Evolutionary conservation across 2,888 invertebrate genomes (phyloP).

Genomic region (Synergus umbraculus): DNA sequence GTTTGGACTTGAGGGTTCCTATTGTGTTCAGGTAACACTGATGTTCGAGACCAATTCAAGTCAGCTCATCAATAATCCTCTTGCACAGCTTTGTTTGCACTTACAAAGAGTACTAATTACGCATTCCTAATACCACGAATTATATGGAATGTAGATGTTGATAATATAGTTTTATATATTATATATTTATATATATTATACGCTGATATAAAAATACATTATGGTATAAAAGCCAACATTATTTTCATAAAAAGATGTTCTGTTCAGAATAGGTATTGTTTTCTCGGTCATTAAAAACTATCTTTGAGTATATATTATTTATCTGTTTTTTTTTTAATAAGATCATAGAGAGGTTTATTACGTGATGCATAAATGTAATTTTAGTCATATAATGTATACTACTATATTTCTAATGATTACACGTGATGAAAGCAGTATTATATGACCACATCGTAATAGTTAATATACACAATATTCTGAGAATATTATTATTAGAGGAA

Average conservation of each 20-base stretch:
- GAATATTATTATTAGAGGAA: background rate
- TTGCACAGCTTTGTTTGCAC: background rate
- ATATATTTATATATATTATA: no score
- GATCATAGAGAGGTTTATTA: no score
- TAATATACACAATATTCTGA: background rate
- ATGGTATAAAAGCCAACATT: no score
- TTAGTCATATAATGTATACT: background rate
- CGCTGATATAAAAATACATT: no score
- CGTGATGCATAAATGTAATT: no score
- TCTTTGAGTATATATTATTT: no score
- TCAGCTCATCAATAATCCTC: background rate
- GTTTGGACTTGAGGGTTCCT: background rate
- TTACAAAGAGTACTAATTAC: conserved; percentile 1
- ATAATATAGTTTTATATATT: no score
- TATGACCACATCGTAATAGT: background rate
- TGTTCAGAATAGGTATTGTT: no score
- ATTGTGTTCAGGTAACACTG: background rate
- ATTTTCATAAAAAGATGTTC: no score
- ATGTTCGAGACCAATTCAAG: background rate
- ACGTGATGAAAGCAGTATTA: background rate
- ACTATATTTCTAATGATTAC: background rate
- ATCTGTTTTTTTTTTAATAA: no score
- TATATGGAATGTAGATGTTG: no score
- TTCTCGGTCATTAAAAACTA: no score
- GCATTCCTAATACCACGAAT: background rate